Percentiles rank a stretch among this genome's conserved stretches.
These are phyloP conservation scores for Anabas testudineus DNA, from an alignment of 2,797 vertebrate species.

Conservation along the genomic window DNA sequence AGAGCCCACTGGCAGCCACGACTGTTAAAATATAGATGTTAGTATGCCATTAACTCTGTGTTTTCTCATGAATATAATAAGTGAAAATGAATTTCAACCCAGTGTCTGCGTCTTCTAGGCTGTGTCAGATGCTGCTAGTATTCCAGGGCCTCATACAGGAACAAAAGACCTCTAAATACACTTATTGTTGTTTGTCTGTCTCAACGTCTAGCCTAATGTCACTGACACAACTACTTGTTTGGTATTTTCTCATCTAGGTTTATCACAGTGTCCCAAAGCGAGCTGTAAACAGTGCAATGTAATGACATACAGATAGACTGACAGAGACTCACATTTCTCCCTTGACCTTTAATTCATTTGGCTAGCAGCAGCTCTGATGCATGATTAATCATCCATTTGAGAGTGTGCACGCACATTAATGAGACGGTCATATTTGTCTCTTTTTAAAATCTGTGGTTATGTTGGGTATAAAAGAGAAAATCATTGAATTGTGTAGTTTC, in stretches of 20 bases:
- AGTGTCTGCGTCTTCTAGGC: constrained; percentile 47
- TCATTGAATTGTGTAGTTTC: neutral
- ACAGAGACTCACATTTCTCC: constrained; percentile 39
- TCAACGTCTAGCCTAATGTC: constrained; percentile 28
- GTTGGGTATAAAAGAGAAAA: constrained; percentile 3
- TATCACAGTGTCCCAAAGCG: constrained; percentile 24
- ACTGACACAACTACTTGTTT: constrained; percentile 28
- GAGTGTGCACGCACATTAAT: constrained; percentile 17
- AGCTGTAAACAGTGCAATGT: constrained; percentile 18
- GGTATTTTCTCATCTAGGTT: constrained; percentile 14
- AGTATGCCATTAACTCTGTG: neutral
- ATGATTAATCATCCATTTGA: constrained; percentile 45
- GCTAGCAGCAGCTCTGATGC: constrained; percentile 35
- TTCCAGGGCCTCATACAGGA: constrained; percentile 47
- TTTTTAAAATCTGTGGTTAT: neutral
- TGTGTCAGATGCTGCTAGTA: constrained; percentile 60
- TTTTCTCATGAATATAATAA: constrained; percentile 20
- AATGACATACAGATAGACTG: constrained; percentile 14
- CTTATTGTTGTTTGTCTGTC: constrained; percentile 25
- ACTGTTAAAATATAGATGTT: neutral
- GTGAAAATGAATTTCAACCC: constrained; percentile 24
- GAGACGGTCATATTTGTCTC: neutral
- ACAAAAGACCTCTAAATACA: constrained; percentile 49
- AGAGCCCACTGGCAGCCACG: neutral
- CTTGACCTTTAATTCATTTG: constrained; percentile 57